These are phyloP conservation scores for Eupithecia insigniata DNA, from an alignment of 2,888 invertebrate genomes.

Conservation along the genomic window DNA sequence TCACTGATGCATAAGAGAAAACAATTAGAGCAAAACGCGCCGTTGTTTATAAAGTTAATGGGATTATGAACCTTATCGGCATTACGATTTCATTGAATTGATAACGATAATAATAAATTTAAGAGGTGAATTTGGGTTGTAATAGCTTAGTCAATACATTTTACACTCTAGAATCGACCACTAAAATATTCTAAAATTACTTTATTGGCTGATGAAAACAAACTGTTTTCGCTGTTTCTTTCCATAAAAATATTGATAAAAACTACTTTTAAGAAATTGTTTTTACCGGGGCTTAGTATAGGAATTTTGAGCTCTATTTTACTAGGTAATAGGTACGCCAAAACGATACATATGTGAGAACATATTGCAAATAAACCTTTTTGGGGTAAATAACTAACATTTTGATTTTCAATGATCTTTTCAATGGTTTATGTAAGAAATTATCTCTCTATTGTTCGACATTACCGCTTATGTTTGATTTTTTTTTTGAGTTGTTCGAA, in stretches of 20 bases:
- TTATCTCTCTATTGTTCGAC: neutral
- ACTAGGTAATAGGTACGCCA: neutral
- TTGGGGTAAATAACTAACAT: neutral
- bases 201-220: neutral
- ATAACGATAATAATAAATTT: conserved; percentile 7
- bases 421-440: neutral
- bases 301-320: neutral
- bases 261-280: neutral
- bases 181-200: too few species aligned
- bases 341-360: neutral
- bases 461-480: neutral
- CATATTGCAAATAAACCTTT: neutral
- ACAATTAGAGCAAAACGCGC: conserved; percentile 28
- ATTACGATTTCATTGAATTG: conserved; percentile 16
- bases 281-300: neutral
- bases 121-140: neutral
- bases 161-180: too few species aligned
- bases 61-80: conserved; percentile 23
- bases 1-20: conserved; percentile 26
- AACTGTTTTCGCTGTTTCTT: neutral
- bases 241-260: neutral
- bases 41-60: conserved; percentile 9
- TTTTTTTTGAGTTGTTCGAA: neutral
- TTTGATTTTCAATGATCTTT: neutral
- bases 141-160: neutral